Evolutionary conservation across 2,888 invertebrate species (phyloP), one percentile per base, ranked within the genome.

Genomic region (Hirtodrosophila trivittata): DNA sequence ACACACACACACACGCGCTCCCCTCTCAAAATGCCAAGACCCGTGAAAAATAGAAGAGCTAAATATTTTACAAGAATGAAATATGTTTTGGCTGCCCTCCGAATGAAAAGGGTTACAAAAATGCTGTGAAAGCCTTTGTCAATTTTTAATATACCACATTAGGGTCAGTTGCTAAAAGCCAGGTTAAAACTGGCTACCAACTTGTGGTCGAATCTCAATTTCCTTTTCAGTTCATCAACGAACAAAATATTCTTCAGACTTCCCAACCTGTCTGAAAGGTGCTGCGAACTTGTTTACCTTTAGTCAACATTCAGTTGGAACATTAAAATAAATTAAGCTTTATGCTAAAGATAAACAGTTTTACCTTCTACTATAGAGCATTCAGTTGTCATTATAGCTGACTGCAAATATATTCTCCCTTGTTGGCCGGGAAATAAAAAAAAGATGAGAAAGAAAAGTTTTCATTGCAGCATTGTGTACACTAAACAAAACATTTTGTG

Each of bases 401-500:
- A 8, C 5, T 28, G 28, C 3, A 1, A 28, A 28, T 3, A 28
- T 28, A 28, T 28, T 28, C 5, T 9, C 28, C 5, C 28, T 28
- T n/a, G n/a, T n/a, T n/a, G n/a, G n/a, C n/a, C n/a, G n/a, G n/a
- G 50, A 32, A 35, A 41, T 30, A 13, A 52, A 3, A 14, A 41
- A 3, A 9, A 5, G 9, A 21, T 9, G n/a, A 8, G n/a, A 32
- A n/a, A 38, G 7, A 14, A 39, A n/a, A 38, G 35, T 57, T 57
- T 54, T 25, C 38, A 46, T 58, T 21, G 42, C 45, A 30, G 37
- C 26, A 52, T 41, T 80, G 37, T 52, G 35, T 45, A 21, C 6
- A 39, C 18, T 42, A 58, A 60, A 66, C 60, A 77, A 70, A 55
- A 65, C 58, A 62, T 75, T 62, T 62, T 66, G 50, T 64, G 45